Percentiles rank a stretch among this genome's conserved stretches.
Conservation (phyloP, 2,888 invertebrate genomes). For the Andrena fulva region DNA sequence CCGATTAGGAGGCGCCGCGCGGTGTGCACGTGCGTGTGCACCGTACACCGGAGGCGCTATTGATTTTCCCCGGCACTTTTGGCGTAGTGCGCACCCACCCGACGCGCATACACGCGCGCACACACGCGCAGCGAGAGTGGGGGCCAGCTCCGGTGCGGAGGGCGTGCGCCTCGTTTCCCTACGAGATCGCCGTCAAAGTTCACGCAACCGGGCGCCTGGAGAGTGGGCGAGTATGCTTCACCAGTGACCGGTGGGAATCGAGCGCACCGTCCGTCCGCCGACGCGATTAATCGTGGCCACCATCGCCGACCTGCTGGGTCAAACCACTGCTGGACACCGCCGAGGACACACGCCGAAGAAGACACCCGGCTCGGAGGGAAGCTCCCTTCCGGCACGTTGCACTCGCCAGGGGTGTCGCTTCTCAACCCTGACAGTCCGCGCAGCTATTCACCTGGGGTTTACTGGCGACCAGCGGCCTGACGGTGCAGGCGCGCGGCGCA, state of each 20-base stretch:
- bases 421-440: background rate
- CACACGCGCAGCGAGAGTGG: constrained; percentile 20
- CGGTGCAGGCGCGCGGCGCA: background rate
- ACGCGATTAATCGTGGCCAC: constrained; percentile 46
- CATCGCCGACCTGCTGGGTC: background rate
- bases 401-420: constrained; percentile 4
- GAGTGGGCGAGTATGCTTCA: constrained; percentile 53
- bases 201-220: constrained; percentile 58
- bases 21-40: constrained; percentile 55
- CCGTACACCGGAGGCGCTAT: constrained; percentile 71
- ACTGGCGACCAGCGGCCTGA: background rate
- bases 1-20: background rate
- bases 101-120: constrained; percentile 67
- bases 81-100: constrained; percentile 79
- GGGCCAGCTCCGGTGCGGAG: constrained; percentile 66
- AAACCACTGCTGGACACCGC: background rate
- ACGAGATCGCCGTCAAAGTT: constrained; percentile 76
- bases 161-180: constrained; percentile 77
- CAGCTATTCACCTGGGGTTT: background rate
- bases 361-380: constrained; percentile 13
- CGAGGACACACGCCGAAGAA: background rate
- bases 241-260: constrained; percentile 46
- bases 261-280: constrained; percentile 45
- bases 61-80: constrained; percentile 80
- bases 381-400: constrained; percentile 28